Percentiles rank a stretch among this genome's conserved stretches.
Conservation (phyloP, 2,797 vertebrate species). For the Sarcophilus harrisii region DNA sequence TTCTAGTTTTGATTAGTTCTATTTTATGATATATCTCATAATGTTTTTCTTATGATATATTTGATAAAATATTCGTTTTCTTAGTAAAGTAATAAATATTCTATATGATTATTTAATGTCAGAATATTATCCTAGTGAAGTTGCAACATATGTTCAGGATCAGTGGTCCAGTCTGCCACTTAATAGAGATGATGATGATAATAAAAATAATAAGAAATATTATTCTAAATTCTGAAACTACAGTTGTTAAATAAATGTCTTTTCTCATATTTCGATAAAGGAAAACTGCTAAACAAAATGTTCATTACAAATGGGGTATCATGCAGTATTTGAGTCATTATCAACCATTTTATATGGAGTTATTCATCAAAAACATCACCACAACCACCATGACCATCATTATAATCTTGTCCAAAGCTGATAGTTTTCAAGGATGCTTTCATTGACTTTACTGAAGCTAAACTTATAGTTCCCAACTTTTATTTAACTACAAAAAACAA, state of each 20-base stretch:
- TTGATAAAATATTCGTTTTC: constrained; percentile 48
- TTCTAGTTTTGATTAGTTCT: background rate
- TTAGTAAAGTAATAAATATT: constrained; percentile 51
- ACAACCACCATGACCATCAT: background rate
- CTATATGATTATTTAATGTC: constrained; percentile 11
- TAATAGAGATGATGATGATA: too few relatives aligned
- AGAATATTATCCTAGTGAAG: background rate
- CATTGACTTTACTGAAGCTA: background rate
- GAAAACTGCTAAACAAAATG: background rate
- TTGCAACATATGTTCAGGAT: background rate
- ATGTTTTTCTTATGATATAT: constrained; percentile 21
- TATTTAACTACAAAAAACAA: background rate
- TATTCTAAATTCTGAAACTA: background rate
- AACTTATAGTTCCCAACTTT: background rate
- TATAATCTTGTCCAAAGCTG: background rate
- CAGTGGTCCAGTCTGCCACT: background rate
- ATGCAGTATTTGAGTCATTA: background rate
- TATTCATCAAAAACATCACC: background rate
- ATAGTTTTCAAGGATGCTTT: background rate
- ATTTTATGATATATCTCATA: constrained; percentile 49
- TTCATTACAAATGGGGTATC: background rate
- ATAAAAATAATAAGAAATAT: background rate
- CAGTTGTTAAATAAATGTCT: background rate
- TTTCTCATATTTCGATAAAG: background rate
- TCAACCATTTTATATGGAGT: too few relatives aligned